Evolutionary conservation across 2,888 invertebrate genomes (phyloP).

Genomic region (Masnerella sp.): DNA sequence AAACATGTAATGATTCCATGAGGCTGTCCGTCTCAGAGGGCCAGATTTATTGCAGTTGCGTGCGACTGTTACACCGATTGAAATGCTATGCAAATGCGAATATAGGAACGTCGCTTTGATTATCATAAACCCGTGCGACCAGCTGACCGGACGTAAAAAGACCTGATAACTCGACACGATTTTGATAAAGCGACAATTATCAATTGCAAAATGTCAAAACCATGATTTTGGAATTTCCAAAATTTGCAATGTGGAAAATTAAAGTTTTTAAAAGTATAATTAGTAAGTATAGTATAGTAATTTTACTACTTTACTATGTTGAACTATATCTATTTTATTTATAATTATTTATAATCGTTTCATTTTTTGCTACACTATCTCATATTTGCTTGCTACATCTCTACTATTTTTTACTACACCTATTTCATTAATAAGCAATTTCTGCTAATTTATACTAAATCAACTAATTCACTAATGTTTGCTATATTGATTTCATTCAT

Average conservation of each 20-base stretch:
- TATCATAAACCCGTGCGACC: constrained; percentile 18
- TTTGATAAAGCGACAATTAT: constrained; percentile 24
- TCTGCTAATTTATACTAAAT: no score
- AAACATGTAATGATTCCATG: constrained; percentile 38
- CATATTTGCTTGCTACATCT: no score
- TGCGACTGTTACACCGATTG: constrained; percentile 32
- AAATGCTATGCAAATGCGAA: constrained; percentile 39
- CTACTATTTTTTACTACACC: no score
- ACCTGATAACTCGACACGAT: constrained; percentile 21
- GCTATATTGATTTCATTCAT: no score
- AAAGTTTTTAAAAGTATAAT: not conserved
- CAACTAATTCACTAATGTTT: no score
- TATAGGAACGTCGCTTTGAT: constrained; percentile 30
- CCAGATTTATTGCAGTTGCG: constrained; percentile 30
- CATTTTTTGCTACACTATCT: no score
- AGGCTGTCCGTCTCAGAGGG: constrained; percentile 30
- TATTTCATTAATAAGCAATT: no score
- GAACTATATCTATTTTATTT: no score
- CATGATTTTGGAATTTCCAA: not conserved
- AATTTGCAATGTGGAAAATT: not conserved
- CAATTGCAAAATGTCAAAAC: constrained; percentile 6
- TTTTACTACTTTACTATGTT: no score
- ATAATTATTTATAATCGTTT: no score
- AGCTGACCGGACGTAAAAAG: constrained; percentile 8
- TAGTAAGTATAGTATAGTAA: no score